Evolutionary conservation across 2,797 vertebrate species (phyloP).

Genomic region (Neosalanx taihuensis): DNA sequence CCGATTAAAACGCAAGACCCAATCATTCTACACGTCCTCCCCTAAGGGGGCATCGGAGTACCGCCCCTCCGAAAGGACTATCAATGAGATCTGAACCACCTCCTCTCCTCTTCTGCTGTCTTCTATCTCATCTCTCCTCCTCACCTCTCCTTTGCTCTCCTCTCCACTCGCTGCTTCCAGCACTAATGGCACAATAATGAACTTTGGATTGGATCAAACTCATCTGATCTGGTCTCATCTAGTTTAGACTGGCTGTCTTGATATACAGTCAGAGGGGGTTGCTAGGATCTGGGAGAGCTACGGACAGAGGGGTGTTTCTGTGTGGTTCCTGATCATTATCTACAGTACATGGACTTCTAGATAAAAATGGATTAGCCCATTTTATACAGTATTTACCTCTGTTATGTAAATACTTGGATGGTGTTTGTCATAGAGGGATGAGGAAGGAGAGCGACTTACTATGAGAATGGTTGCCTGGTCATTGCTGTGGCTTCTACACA

Average conservation of each 20-base stretch:
- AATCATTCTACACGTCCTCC: slow-evolving; percentile 92
- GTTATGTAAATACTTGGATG: slow-evolving; percentile 32
- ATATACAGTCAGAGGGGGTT: slow-evolving; percentile 28
- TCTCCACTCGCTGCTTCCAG: slow-evolving; percentile 36
- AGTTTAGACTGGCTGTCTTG: slow-evolving; percentile 20
- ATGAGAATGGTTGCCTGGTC: slow-evolving; percentile 7
- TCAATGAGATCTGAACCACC: slow-evolving; percentile 87
- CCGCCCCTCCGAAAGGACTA: slow-evolving; percentile 91
- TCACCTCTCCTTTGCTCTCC: not conserved
- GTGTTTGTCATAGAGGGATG: slow-evolving; percentile 8
- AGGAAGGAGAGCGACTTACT: not conserved
- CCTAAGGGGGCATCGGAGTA: slow-evolving; percentile 81
- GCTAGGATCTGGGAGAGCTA: slow-evolving; percentile 13
- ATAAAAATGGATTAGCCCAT: slow-evolving; percentile 29
- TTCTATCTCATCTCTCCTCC: slow-evolving; percentile 25
- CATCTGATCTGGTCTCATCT: slow-evolving; percentile 15
- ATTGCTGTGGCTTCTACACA: slow-evolving; percentile 25
- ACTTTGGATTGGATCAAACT: slow-evolving; percentile 28
- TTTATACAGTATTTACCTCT: slow-evolving; percentile 18
- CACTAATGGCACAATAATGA: slow-evolving; percentile 42
- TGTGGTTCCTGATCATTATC: slow-evolving; percentile 27
- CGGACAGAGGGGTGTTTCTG: slow-evolving; percentile 33
- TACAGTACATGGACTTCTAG: slow-evolving; percentile 39
- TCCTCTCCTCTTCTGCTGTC: slow-evolving; percentile 56
- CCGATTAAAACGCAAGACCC: slow-evolving; percentile 94